Percentiles rank a stretch among this genome's conserved stretches.
Conservation (phyloP, 2,113 vertebrate species). For the Menura novaehollandiae region DNA sequence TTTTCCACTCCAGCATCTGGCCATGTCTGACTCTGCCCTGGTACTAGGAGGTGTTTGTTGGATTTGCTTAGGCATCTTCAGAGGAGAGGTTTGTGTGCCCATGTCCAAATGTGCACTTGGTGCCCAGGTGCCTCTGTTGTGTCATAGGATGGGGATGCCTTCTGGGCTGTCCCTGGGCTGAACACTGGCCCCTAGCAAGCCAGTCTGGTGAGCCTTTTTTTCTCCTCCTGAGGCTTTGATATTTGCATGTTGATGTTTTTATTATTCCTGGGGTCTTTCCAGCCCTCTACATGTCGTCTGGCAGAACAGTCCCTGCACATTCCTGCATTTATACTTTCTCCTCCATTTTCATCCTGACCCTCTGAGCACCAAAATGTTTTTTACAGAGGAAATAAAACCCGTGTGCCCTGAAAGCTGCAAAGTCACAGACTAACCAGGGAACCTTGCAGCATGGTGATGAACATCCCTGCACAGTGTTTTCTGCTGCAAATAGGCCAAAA, state of each 20-base stretch:
- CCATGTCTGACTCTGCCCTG: background rate
- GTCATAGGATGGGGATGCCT: background rate
- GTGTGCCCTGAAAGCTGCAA: background rate
- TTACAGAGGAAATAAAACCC: background rate
- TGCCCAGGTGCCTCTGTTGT: rapidly evolving
- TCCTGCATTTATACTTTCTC: background rate
- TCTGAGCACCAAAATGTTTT: background rate
- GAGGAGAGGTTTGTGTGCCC: background rate
- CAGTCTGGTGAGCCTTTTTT: background rate
- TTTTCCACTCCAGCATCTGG: background rate
- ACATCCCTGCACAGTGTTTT: background rate
- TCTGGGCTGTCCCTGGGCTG: background rate
- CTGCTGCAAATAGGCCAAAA: background rate
- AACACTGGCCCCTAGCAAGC: background rate
- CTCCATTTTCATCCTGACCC: background rate
- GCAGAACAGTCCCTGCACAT: background rate
- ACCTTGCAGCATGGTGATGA: background rate
- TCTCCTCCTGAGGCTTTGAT: background rate
- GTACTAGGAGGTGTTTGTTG: background rate
- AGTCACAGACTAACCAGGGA: background rate
- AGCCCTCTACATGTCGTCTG: background rate
- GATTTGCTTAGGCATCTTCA: background rate
- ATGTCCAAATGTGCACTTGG: background rate
- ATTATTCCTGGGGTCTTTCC: background rate
- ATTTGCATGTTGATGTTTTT: background rate